phyloP scores from a whole-genome alignment of 2,888 invertebrate species.

The Linhomoeus sp. region DNA sequence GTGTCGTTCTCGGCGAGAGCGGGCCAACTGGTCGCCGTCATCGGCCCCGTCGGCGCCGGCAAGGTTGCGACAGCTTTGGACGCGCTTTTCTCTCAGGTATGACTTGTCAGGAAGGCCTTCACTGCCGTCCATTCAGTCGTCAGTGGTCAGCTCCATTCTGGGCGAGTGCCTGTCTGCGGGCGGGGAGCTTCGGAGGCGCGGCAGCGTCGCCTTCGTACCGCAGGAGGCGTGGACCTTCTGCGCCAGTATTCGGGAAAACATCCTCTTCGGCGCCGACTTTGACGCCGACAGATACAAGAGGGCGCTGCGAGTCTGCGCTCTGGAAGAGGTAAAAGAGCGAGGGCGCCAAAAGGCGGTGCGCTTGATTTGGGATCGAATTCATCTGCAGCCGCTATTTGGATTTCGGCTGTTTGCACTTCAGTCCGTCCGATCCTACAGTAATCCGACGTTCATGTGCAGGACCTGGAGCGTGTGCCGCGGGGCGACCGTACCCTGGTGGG shows the following conservation, averaged over 20 bases:
- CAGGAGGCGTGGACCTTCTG: constrained; percentile 59
- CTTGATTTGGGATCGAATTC: no score
- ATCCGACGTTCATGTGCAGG: constrained; percentile 26
- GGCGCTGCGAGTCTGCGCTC: constrained; percentile 43
- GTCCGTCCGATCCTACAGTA: neutral
- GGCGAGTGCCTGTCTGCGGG: constrained; percentile 45
- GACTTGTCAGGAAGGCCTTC: no score
- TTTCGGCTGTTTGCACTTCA: no score
- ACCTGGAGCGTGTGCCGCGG: constrained; percentile 53
- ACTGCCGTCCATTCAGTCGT: constrained; percentile 13
- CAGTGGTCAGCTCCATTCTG: constrained; percentile 37
- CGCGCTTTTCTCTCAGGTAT: no score
- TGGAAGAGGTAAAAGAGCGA: constrained; percentile 25
- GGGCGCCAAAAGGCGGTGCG: no score
- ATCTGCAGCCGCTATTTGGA: no score
- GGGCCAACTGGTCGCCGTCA: constrained; percentile 46
- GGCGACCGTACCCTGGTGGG: constrained; percentile 68
- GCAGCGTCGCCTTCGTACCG: constrained; percentile 1
- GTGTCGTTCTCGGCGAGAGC: constrained; percentile 26
- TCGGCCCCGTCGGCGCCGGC: constrained; percentile 71
- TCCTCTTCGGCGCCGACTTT: constrained; percentile 58
- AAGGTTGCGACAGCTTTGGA: no score
- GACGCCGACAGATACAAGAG: constrained; percentile 36
- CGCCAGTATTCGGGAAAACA: constrained; percentile 66
- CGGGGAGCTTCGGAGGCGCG: constrained; percentile 42